Base-by-base conservation (phyloP, 35 echinoderm and acorn worm genomes). In the Stichopus chloronotus region DNA sequence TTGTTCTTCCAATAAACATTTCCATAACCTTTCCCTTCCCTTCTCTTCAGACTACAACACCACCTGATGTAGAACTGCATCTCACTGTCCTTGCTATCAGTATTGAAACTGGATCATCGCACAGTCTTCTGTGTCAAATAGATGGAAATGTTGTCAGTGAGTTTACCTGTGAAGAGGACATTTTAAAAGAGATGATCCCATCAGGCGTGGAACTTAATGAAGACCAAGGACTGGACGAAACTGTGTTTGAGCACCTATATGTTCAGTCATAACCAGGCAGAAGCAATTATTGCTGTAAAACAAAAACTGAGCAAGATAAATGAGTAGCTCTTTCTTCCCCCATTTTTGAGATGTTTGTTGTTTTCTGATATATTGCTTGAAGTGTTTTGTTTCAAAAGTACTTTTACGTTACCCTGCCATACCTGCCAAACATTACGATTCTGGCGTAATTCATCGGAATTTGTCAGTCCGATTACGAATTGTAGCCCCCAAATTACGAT, bases 21-120 rank as follows among this genome's bases (percentile, higher is more conserved):
- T 78, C 76, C 76, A 78, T 21, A 78, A 78, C 76, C 9, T 78
- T 78, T 78, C 21, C 3, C 30, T 43, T 43, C 30, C 76, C 76
- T 78, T 78, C 76, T 43, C 72, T 78, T 22, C 76, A 78, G 76
- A 21, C 21, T 78, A 78, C 76, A n/a, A 78, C 76, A 78, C 76
- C 76, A 23, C 16, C 16, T 78, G 76, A 78, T 78, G 16, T 20
- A 78, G 76, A 78, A 78, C 76, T 78, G 20, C 76, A 78, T 25
- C 76, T 78, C 17, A 78, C 76, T 78, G 21, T 78, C 21, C 76
- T 78, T n/a, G 16, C 76, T 5, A 23, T 78, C 20, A 78, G 76
- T 78, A 78, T 43, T 78, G 76, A 78, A 78, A 21, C 76, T 78
- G 76, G n/a, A 78, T 19, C 76, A 78, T 78, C 76, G 1, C 21